phyloP scores from a whole-genome alignment of 64 coral and sea anemone species.

The Stichodactyla mertensii region DNA sequence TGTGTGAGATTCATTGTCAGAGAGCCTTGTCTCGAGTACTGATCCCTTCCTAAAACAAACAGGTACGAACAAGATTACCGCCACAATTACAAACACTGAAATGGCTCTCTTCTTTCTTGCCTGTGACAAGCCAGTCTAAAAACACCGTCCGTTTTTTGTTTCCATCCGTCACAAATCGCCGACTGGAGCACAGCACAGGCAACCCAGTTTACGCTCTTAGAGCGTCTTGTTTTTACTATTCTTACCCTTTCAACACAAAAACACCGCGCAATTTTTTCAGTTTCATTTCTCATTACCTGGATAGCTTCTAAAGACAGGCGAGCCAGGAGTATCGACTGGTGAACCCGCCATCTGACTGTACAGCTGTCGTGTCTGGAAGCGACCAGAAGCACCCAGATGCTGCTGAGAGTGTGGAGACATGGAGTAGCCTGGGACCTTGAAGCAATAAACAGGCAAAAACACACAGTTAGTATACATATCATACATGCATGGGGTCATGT shows the following conservation, averaged over 20 bases:
- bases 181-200: too few relatives aligned
- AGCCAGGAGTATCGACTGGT: conserved; percentile 6
- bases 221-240: too few relatives aligned
- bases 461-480: neutral
- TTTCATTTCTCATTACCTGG: neutral
- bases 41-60: conserved; percentile 3
- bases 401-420: conserved; percentile 78
- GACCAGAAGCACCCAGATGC: conserved; percentile 64
- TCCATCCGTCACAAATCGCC: neutral
- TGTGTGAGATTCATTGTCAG: neutral
- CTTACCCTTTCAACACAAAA: neutral
- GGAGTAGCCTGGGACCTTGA: neutral
- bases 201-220: too few relatives aligned
- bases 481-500: too few relatives aligned
- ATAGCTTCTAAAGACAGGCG: neutral
- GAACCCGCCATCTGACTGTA: conserved; percentile 27
- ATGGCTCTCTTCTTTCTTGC: neutral
- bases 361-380: conserved; percentile 48
- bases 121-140: too few relatives aligned
- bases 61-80: neutral
- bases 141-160: too few relatives aligned
- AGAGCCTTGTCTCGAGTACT: neutral
- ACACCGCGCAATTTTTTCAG: neutral
- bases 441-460: neutral
- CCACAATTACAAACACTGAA: neutral